phyloP scores from a whole-genome alignment of 2,797 vertebrate genomes.

The Schizothorax lantsangensis region DNA sequence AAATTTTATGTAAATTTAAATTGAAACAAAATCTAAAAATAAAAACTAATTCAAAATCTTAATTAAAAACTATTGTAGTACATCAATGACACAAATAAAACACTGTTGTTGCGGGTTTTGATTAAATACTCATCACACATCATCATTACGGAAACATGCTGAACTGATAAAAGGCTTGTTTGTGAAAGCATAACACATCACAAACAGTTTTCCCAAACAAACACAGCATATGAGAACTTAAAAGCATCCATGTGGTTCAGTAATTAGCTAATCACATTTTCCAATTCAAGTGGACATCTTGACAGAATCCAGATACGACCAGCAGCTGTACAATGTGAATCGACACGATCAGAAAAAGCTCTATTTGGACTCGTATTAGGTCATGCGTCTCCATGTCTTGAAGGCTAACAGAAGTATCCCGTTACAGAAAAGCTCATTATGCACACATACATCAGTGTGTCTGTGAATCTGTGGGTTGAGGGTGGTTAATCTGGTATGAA shows the following conservation, averaged over 20 bases:
- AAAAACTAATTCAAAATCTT: background rate
- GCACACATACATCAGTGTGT: background rate
- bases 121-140: background rate
- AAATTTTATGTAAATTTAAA: background rate
- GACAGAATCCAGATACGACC: background rate
- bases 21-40: background rate
- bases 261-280: conserved; percentile 2
- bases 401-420: background rate
- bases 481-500: background rate
- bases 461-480: conserved; percentile 10
- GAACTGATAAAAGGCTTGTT: conserved; percentile 1
- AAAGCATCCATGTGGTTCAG: background rate
- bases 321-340: background rate
- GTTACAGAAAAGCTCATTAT: background rate
- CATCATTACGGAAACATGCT: background rate
- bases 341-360: background rate
- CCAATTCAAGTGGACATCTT: background rate
- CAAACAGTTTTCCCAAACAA: conserved; percentile 5
- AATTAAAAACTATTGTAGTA: background rate
- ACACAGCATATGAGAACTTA: background rate
- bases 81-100: background rate
- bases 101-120: background rate
- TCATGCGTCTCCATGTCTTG: background rate
- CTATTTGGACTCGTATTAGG: background rate
- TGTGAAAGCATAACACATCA: background rate